Base-by-base conservation (phyloP, 1,140 invertebrate species). In the Batillaria attramentaria region DNA sequence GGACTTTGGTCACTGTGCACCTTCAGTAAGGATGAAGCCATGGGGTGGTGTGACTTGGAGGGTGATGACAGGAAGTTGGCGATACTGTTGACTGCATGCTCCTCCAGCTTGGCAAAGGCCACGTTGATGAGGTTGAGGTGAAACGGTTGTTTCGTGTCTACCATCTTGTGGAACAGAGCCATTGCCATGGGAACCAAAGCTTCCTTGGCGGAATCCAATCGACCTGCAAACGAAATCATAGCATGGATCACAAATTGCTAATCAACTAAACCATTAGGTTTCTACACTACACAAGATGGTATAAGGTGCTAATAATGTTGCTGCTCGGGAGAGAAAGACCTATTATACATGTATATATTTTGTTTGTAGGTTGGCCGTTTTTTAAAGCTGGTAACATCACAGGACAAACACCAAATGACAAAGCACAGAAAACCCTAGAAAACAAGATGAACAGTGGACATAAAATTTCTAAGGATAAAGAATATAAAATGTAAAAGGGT, bases 41-140 rank as follows among this genome's bases (percentile, higher is more conserved):
- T 2, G 39, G 10, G 43, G 31, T 33, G 3, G 60, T 24, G 31
- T 79, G n/a, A 10, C 3, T 1, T 73, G n/a, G 57, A 50, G 41
- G 28, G 42, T 4, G 81, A 74, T 60, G 72, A 76, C 28, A 85
- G 79, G 72, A 85, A 85, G n/a, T 57, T 66, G 39, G 70, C 75
- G 54, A 84, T 85, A 20, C 50, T 77, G 39, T 83, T 81, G 74
- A 72, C 79, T 43, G 74, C 35, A 77, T 46, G 69, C 18, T 84
- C 79, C 43, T 31, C 57, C 31, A 87, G 68, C 28, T 86, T 87
- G 75, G 84, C 72, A 62, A 87, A 84, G 31, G 80, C 77, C 24
- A 87, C 76, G 66, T 86, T 84, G 37, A 87, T 84, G 24, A 87
- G 68, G 24, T 81, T 84, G 4, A 87, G 74, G 72, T 85, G 84